These are phyloP conservation scores for Psix sp. DNA, from an alignment of 1,140 invertebrate species.

Conservation along the genomic window DNA sequence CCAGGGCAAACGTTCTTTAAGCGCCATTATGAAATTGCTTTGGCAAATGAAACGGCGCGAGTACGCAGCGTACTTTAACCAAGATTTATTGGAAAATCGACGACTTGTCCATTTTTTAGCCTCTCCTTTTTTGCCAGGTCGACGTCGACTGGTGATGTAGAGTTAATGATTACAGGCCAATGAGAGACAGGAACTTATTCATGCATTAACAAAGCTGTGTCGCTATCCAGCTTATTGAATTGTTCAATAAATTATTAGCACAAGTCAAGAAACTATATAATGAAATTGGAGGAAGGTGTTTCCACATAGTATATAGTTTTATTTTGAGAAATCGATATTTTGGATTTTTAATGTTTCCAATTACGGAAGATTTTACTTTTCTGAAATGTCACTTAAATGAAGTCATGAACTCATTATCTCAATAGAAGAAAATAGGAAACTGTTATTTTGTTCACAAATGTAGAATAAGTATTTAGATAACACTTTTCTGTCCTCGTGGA, in stretches of 20 bases:
- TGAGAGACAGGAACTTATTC: too few relatives aligned
- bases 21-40: constrained; percentile 73
- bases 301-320: too few relatives aligned
- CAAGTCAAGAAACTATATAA: neutral
- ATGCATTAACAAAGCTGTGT: constrained; percentile 24
- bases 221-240: constrained; percentile 36
- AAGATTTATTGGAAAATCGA: constrained; percentile 60
- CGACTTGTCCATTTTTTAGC: constrained; percentile 24
- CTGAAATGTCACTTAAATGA: too few relatives aligned
- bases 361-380: too few relatives aligned
- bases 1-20: constrained; percentile 67
- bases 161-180: constrained; percentile 50
- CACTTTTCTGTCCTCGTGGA: too few relatives aligned
- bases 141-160: constrained; percentile 36
- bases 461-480: too few relatives aligned
- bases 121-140: constrained; percentile 6
- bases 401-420: too few relatives aligned
- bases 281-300: too few relatives aligned
- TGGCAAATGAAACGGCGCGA: constrained; percentile 70
- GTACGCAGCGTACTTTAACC: constrained; percentile 33
- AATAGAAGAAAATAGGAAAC: too few relatives aligned
- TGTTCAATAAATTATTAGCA: constrained; percentile 16
- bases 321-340: too few relatives aligned
- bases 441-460: too few relatives aligned
- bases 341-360: too few relatives aligned